Base-by-base conservation (phyloP, 1,140 invertebrate genomes). In the Coenobita brevimanus region DNA sequence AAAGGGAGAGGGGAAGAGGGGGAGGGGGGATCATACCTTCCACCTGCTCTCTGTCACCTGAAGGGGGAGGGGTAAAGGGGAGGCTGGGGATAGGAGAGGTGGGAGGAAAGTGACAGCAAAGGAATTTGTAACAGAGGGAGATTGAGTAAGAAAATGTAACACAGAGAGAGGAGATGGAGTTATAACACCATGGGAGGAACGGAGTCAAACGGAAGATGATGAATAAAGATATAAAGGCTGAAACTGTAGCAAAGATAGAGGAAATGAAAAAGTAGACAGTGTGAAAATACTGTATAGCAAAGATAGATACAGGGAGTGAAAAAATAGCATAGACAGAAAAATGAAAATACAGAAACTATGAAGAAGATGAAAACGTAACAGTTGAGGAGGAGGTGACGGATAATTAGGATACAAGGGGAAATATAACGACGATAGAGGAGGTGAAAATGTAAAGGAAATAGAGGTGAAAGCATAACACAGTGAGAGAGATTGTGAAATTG, bases 1-100 rank as follows among this genome's bases (percentile, higher is more conserved):
- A n/a, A 57, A 57, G 54, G n/a, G 54, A 13, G 54, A 57, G 54
- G 54, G 54, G 54, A 57, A n/a, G 54, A n/a, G n/a, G 54, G 54
- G n/a, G 54, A 57, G 54, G 54, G 54, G 54, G 54, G n/a, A 57
- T 57, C 82, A 83, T 83, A 83, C 82, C 82, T 83, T 62, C 43
- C 36, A 50, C 21, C 82, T 83, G 82, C 27, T 38, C 33, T 54
- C 24, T 79, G 75, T 79, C n/a, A 79, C 24, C 67, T 83, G 64
- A 33, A 38, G 24, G 41, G 41, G 30, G 24, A 69, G 38, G 2
- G 13, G 2, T 8, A 69, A 36, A 27, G 54, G 54, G 54, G n/a
- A n/a, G n/a, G n/a, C n/a, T n/a, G n/a, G n/a, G n/a, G n/a, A n/a
- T n/a, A n/a, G 2, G 64, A 17, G 67, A 33, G 67, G 41, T 13